Evolutionary conservation across 2,797 vertebrate genomes (phyloP), one percentile per base, ranked within the genome.

Genomic region (Acipenser ruthenus): DNA sequence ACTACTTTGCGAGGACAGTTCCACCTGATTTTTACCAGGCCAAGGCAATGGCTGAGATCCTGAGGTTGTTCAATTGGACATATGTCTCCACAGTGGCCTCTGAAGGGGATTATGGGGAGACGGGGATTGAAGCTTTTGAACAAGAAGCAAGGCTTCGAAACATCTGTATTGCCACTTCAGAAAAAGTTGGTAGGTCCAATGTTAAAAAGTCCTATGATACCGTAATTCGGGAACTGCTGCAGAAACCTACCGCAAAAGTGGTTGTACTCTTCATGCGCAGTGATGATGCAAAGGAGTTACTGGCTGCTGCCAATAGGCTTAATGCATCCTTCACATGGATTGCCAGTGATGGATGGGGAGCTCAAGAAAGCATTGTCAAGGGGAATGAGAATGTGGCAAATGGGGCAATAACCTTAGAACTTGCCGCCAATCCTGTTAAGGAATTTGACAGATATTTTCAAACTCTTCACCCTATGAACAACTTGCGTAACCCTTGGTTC

Each of bases 1-100:
- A 99, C 76, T 99, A 98, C 74, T 99, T 99, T 0, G 96, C 97
- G 1, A 90, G 97, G 70, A 99, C 97, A 0, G 97, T 99, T 71
- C 97, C 97, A 0, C 97, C 97, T 0, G 97, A 99, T 80, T 99
- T 98, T 83, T 99, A 98, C 79, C 97, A 99, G 77, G 97, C 97
- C 0, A 98, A 99, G 78, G 97, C 97, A 67, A 99, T 99, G 97
- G 97, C 96, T 0, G 97, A 99, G 81, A 99, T 99, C 77, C 68
- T 99, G 53, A 83, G 95, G 1, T 92, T 88, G 78, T 99, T 99
- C 80, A 99, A 99, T 83, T 99, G 97, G 97, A 99, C 97, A 0
- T 99, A 99, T 0, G 96, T 99, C 67, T 98, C 96, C 48, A 99
- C 97, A 0, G 95, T 99, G 64, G 97, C 97, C 6, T 99, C 97